Base-by-base conservation (phyloP, 2,888 invertebrate genomes). In the Latheticus oryzae region DNA sequence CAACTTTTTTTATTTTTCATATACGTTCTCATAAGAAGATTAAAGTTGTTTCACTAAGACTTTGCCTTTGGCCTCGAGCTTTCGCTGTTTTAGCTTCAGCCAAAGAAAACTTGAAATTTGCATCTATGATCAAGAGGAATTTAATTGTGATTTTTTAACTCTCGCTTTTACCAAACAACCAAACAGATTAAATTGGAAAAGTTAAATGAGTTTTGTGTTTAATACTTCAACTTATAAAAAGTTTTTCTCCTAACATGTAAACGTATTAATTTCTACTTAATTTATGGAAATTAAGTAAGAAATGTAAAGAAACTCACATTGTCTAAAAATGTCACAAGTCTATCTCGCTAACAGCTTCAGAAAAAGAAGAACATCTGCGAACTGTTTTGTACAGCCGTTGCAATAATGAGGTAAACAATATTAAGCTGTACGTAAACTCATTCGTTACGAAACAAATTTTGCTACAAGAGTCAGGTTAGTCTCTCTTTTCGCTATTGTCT, bases 371-470 rank as follows among this genome's bases (percentile, higher is more conserved):
- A 21, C 21, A 21, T 12, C 9, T 2, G 9, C 11, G 32, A 9
- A 11, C 32, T 57, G 57, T 51, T 51, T 28, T 12, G 42, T 58
- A 40, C 62, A 60, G 42, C 45, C 50, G 51, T 54, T 37, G 51
- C 60, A 58, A 51, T 55, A 53, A 58, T 51, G 60, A 58, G 58
- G 56, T 61, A 60, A 61, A 63, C 63, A 59, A 56, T 60, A 62
- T 63, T 63, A 55, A 62, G 58, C 57, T 43, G 28, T 51, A 60
- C n/a, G 53, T 60, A 58, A 63, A 61, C 55, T 62, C 58, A 45
- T 62, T 60, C 47, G 23, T 50, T 21, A 15, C 32, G 8, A 2
- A 28, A 21, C 24, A 8, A 47, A 17, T 32, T 45, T 16, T 9
- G 11, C 11, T 5, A 33, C 15, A 23, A 19, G 32, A 5, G 5